Percentiles rank a stretch among this genome's conserved stretches.
phyloP scores from a whole-genome alignment of 2,888 invertebrate genomes.

The Eupithecia dodoneata region DNA sequence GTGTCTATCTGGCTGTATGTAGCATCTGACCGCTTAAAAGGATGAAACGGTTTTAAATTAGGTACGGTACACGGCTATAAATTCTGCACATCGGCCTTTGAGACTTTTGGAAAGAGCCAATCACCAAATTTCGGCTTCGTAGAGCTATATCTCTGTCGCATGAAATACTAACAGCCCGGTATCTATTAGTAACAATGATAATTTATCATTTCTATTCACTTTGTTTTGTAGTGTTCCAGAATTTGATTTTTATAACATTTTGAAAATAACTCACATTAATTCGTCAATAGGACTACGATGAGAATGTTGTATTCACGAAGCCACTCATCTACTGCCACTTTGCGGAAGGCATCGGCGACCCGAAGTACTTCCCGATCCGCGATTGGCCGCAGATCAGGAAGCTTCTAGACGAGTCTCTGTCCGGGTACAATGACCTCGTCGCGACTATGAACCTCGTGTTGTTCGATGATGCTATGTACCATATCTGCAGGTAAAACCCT shows the following conservation, averaged over 20 bases:
- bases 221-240: background rate
- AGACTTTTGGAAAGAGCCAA: too few relatives aligned
- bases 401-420: slow-evolving; percentile 91
- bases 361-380: slow-evolving; percentile 93
- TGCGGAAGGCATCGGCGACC: slow-evolving; percentile 95
- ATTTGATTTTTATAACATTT: background rate
- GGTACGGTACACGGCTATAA: too few relatives aligned
- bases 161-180: too few relatives aligned
- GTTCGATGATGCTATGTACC: slow-evolving; percentile 97
- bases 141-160: too few relatives aligned
- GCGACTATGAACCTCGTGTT: slow-evolving; percentile 97
- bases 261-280: background rate
- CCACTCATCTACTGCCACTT: slow-evolving; percentile 97
- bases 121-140: too few relatives aligned
- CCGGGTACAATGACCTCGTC: slow-evolving; percentile 94
- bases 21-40: too few relatives aligned
- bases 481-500: slow-evolving; percentile 88
- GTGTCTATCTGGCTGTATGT: background rate
- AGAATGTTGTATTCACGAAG: slow-evolving; percentile 87
- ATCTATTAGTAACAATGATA: too few relatives aligned
- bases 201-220: too few relatives aligned
- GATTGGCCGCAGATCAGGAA: slow-evolving; percentile 89
- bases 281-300: slow-evolving; percentile 86
- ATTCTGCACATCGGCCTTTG: too few relatives aligned
- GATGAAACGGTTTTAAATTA: too few relatives aligned